A percentile compares a stretch with the other conserved stretches of the same genome.
phyloP scores from a whole-genome alignment of 2,888 invertebrate species.

The Myopa tessellatipennis region DNA sequence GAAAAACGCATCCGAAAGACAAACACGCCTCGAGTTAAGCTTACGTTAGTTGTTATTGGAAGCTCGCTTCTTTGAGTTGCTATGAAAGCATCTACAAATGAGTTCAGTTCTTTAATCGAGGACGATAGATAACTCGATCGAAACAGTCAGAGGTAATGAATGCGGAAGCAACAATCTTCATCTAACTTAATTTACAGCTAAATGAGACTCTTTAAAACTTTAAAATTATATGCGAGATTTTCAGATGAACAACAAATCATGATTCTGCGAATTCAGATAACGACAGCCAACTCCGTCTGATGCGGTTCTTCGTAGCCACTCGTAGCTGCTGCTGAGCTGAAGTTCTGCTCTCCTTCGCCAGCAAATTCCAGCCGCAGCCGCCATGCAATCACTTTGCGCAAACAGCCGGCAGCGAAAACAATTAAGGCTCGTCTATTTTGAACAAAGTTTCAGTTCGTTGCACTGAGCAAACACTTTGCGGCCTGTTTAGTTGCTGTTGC shows the following conservation, averaged over 20 bases:
- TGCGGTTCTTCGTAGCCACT: no score
- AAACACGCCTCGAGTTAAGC: background rate
- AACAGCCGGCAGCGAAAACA: conserved; percentile 32
- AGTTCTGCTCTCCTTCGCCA: background rate
- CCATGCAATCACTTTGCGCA: conserved; percentile 30
- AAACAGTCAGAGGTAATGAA: no score
- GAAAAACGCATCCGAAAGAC: background rate
- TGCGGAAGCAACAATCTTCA: no score
- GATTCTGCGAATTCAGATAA: background rate
- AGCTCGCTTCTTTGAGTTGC: no score
- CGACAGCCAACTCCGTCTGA: background rate
- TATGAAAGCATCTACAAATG: no score
- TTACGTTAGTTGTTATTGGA: background rate
- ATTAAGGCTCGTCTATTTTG: conserved; percentile 13
- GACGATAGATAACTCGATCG: no score
- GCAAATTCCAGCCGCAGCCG: background rate
- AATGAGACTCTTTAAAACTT: no score
- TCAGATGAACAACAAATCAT: no score
- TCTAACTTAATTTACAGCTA: no score
- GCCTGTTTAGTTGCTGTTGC: background rate
- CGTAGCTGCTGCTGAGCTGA: no score
- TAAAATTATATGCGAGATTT: no score
- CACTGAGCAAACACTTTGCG: conserved; percentile 9
- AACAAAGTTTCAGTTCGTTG: conserved; percentile 16
- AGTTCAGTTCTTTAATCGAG: no score